Evolutionary conservation across 2,888 invertebrate species (phyloP), one percentile per base, ranked within the genome.

Genomic region (Odontothrips loti): DNA sequence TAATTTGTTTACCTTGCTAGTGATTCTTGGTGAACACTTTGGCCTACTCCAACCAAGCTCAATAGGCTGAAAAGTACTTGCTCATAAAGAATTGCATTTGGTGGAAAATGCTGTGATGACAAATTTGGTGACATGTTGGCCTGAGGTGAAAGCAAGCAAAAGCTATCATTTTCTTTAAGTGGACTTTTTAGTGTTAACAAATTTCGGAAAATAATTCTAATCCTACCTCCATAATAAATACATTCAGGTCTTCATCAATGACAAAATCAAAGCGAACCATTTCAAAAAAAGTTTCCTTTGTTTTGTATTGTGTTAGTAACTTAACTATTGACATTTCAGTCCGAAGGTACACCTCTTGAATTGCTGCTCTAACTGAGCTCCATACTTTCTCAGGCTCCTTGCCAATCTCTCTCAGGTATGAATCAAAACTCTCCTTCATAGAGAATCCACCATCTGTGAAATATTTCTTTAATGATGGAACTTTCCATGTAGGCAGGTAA

Each of bases 41-140:
- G 89, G 8, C 90, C 90, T 17, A 97, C 88, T 0, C 97, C 97
- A 11, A 95, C 91, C 63, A 99, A 86, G 43, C 93, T 91, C 81
- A 98, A 90, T 47, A 95, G 86, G 87, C 94, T 96, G 87, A 93
- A 96, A 17, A 98, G 85, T 0, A 98, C 95, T 89, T 98, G 97
- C 85, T 98, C 96, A 85, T 98, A 99, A 0, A 99, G 88, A 47
- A 96, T 87, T 83, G 91, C 81, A 87, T 99, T 99, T 0, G 92
- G 94, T n/a, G 94, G 92, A 87, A 93, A 98, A 88, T 98, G 97
- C 0, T 94, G 94, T 0, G 98, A 96, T 0, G 96, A 96, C 82
- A 99, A 90, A 89, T 99, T 99, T 0, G 99, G 99, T 20, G 97
- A 97, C 99, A 99, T 98, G 86, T 99, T 99, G 0, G 96, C 98